Evolutionary conservation across 2,797 vertebrate genomes (phyloP).

Genomic region (Argya squamiceps): DNA sequence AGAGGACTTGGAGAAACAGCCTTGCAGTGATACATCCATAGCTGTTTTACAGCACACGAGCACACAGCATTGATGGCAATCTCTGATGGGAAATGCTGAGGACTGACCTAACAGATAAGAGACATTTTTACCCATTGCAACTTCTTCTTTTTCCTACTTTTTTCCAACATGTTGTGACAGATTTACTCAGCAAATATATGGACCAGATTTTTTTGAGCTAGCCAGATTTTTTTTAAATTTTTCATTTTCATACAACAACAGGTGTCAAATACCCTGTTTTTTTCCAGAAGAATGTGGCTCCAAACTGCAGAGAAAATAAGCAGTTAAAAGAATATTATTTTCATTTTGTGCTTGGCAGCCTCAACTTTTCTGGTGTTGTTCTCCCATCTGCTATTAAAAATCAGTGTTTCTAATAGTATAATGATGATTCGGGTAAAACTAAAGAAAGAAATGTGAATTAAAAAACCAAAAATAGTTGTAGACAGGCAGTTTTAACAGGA

Average conservation of each 20-base stretch:
- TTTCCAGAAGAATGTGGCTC: neutral
- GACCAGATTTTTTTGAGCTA: neutral
- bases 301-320: neutral
- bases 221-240: neutral
- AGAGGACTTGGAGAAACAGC: neutral
- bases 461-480: neutral
- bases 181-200: neutral
- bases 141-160: neutral
- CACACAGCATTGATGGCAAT: neutral
- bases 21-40: neutral
- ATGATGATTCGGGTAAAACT: neutral
- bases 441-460: neutral
- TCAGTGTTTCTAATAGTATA: neutral
- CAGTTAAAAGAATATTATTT: neutral
- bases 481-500: neutral
- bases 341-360: neutral
- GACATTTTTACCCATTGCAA: neutral
- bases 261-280: neutral
- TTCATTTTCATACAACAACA: neutral
- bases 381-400: neutral
- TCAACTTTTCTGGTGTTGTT: neutral
- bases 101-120: neutral
- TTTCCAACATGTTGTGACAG: neutral
- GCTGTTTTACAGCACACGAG: neutral
- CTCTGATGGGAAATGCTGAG: neutral